Percentiles rank a stretch among this genome's conserved stretches.
Conservation (phyloP, 2,797 vertebrate species). For the Pantherophis vulpinus region DNA sequence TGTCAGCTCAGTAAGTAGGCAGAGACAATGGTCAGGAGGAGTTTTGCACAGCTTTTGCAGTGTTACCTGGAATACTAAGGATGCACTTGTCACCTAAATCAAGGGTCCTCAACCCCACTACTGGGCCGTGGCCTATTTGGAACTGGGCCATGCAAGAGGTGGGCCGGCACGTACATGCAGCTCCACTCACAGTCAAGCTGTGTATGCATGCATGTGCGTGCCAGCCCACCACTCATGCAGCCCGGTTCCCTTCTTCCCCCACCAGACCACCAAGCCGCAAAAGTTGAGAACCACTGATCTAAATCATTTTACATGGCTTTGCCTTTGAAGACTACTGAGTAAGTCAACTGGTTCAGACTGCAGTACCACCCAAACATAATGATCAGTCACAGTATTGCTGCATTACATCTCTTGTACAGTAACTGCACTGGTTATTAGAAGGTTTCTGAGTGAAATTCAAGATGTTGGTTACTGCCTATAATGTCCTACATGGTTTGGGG, state of each 20-base stretch:
- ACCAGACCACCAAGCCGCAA: no score
- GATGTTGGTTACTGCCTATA: background rate
- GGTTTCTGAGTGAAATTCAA: background rate
- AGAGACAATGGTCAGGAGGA: background rate
- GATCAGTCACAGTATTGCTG: background rate
- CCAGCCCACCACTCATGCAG: no score
- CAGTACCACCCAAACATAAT: background rate
- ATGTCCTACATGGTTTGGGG: background rate
- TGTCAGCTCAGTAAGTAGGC: background rate
- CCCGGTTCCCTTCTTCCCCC: no score
- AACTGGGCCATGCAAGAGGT: no score
- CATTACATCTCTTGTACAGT: background rate
- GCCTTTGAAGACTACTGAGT: background rate
- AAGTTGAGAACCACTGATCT: background rate
- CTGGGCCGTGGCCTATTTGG: fast-evolving
- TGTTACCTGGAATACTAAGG: background rate
- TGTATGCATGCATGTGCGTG: no score
- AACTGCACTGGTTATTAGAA: background rate
- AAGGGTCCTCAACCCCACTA: no score
- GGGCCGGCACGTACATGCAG: fast-evolving
- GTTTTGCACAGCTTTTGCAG: background rate
- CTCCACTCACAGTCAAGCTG: no score
- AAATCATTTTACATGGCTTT: background rate
- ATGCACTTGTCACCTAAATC: background rate
- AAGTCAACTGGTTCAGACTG: background rate